phyloP scores from a whole-genome alignment of 1,140 invertebrate species.

The Calliphora vicina region DNA sequence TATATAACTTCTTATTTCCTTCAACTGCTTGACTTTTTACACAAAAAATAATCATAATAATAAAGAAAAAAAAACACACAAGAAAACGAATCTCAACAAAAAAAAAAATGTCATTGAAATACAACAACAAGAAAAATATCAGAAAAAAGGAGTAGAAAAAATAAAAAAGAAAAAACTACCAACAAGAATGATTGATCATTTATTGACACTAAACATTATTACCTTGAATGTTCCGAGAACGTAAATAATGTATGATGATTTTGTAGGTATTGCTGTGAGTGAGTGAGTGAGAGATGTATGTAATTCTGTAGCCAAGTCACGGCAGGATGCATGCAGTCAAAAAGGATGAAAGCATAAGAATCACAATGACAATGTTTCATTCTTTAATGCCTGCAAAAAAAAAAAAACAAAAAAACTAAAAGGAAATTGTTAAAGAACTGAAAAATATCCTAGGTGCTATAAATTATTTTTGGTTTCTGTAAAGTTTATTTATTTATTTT shows the following conservation, averaged over 20 bases:
- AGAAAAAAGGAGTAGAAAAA: background rate
- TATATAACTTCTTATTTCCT: slow-evolving; percentile 17
- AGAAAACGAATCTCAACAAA: background rate
- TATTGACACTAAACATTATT: slow-evolving; percentile 17
- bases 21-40: background rate
- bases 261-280: background rate
- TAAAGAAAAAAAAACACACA: background rate
- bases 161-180: background rate
- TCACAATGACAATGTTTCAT: background rate
- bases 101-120: too few species aligned
- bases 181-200: slow-evolving; percentile 10
- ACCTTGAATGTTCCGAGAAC: background rate
- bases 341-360: background rate
- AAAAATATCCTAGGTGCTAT: background rate
- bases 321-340: background rate
- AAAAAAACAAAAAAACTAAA: too few species aligned
- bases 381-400: background rate
- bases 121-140: too few species aligned
- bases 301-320: background rate
- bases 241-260: slow-evolving; percentile 9
- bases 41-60: background rate
- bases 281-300: too few species aligned
- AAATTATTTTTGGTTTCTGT: background rate
- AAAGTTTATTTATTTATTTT: too few species aligned
- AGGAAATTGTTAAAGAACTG: background rate